Evolutionary conservation across 2,888 invertebrate genomes (phyloP), one percentile per base, ranked within the genome.

Genomic region (Sphaerophoria taeniata): DNA sequence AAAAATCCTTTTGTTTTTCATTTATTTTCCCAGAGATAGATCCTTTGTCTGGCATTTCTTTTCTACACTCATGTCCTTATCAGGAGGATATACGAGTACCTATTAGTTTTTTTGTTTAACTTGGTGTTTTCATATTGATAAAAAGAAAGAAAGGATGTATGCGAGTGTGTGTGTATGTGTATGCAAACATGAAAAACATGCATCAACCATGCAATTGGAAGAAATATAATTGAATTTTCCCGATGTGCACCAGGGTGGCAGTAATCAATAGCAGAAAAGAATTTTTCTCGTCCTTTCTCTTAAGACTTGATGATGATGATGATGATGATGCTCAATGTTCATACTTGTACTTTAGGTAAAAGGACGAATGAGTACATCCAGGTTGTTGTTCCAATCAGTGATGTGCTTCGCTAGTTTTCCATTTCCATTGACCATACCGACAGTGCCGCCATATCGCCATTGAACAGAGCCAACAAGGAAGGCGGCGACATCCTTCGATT

Each of bases 171-270:
- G 31, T 72, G 63, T 69, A 16, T 56, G 56, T 77, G 70, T 70
- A 81, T 85, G 85, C 85, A 85, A 85, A 85, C 85, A 81, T 70
- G 81, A 53, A 73, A 76, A 85, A 85, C 85, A 85, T 85, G 85
- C 85, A 85, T 85, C 85, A 81, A 73, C 81, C 85, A 81, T 85
- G 85, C 85, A 85, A 85, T 85, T 85, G 85, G 85, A 85, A 81
- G 73, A 81, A 85, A 85, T 85, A 85, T 85, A 85, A 85, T 85
- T 85, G 85, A 85, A 81, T 85, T 85, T 85, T 76, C 49, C 73
- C 85, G 81, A 81, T 81, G 85, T 85, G 85, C 81, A 85, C 14
- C 81, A 12, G 85, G 76, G 76, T 81, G 85, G 85, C 81, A 85
- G 85, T 85, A 85, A 85, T 85, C 76, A 85, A 85, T 70, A 69